Evolutionary conservation across 2,113 vertebrate species (phyloP).

Genomic region (Morone chrysops): DNA sequence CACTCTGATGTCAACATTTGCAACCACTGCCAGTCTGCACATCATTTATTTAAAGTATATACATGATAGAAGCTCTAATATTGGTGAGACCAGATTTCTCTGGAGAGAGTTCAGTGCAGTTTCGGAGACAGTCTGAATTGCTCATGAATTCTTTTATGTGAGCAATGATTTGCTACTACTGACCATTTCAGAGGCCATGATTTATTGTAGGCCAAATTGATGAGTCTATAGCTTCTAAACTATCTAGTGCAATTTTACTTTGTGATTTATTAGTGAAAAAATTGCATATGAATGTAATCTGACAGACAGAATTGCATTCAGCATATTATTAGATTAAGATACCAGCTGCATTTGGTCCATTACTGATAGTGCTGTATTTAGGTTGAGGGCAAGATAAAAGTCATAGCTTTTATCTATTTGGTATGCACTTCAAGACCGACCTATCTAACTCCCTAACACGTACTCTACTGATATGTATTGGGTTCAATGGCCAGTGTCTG

Average conservation of each 20-base stretch:
- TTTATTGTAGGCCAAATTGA: no score
- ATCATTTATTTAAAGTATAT: slow-evolving; percentile 2
- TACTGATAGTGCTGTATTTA: not conserved
- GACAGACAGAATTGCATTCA: not conserved
- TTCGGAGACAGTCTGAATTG: not conserved
- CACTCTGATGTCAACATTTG: not conserved
- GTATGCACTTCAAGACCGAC: not conserved
- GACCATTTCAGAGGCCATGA: not conserved
- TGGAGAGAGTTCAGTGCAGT: not conserved
- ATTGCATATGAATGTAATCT: not conserved
- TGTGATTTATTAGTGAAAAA: not conserved
- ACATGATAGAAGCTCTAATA: not conserved
- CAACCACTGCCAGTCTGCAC: not conserved
- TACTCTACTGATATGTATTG: not conserved
- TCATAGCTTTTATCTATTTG: not conserved
- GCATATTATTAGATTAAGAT: not conserved
- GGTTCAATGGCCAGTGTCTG: not conserved
- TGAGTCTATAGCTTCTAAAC: no score
- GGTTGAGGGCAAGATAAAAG: not conserved
- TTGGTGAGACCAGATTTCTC: not conserved
- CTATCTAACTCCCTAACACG: not conserved
- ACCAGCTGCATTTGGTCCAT: not conserved
- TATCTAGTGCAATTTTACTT: not conserved
- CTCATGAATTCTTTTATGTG: not conserved
- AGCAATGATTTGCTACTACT: not conserved